phyloP scores from a whole-genome alignment of 2,888 invertebrate genomes.

The Trachelus tabidus region DNA sequence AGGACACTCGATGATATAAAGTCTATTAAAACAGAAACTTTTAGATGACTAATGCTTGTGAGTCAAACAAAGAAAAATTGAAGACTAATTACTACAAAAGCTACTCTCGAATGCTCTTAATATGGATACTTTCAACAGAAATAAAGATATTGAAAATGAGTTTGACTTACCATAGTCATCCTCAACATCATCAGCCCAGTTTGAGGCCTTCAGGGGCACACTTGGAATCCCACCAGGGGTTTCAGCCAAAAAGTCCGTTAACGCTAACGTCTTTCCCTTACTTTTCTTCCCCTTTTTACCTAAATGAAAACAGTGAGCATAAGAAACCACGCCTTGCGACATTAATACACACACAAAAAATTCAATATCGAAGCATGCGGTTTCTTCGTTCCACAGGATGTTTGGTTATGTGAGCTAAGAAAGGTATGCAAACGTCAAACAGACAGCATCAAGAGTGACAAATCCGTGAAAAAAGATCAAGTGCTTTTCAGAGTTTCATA shows the following conservation, averaged over 20 bases:
- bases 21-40: too few relatives aligned
- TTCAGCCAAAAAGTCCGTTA: constrained; percentile 85
- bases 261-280: constrained; percentile 84
- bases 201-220: constrained; percentile 68
- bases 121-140: too few relatives aligned
- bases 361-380: constrained; percentile 55
- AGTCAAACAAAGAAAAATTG: too few relatives aligned
- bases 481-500: not conserved
- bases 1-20: too few relatives aligned
- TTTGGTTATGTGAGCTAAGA: constrained; percentile 56
- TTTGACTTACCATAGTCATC: constrained; percentile 75
- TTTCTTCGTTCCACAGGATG: constrained; percentile 32
- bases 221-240: constrained; percentile 69
- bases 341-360: constrained; percentile 14
- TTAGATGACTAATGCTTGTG: too few relatives aligned
- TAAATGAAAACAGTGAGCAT: constrained; percentile 48
- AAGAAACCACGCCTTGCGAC: constrained; percentile 19
- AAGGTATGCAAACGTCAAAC: constrained; percentile 17
- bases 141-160: not conserved
- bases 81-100: too few relatives aligned
- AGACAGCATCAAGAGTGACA: not conserved
- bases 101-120: too few relatives aligned
- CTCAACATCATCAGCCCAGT: constrained; percentile 87
- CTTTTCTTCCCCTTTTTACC: constrained; percentile 89
- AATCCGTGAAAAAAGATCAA: not conserved